A percentile compares a stretch with the other conserved stretches of the same genome.
phyloP scores from a whole-genome alignment of 2,888 invertebrate genomes.

The Julus scandinavius region DNA sequence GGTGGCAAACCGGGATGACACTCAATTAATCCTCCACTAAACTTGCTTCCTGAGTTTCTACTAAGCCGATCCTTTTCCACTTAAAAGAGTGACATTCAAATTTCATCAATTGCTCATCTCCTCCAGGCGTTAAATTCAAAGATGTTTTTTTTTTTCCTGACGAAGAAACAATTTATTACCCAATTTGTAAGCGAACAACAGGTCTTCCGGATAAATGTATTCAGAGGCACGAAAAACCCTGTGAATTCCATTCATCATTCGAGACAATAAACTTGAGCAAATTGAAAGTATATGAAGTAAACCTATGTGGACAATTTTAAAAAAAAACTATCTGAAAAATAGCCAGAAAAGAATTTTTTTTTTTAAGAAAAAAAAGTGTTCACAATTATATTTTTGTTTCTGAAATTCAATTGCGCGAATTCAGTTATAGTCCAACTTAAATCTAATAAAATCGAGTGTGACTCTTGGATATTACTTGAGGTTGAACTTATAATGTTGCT shows the following conservation, averaged over 20 bases:
- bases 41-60: neutral
- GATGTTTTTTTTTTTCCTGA: neutral
- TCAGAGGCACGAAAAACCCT: neutral
- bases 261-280: neutral
- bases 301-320: neutral
- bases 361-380: too few relatives aligned
- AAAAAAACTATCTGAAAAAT: neutral
- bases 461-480: too few relatives aligned
- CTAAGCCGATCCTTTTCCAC: conserved; percentile 18
- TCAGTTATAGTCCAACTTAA: too few relatives aligned
- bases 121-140: neutral
- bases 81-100: conserved; percentile 1
- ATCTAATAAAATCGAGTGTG: too few relatives aligned
- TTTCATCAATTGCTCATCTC: conserved; percentile 3
- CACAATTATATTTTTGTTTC: too few relatives aligned
- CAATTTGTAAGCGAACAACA: conserved; percentile 3
- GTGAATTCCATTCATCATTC: neutral
- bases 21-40: conserved; percentile 2
- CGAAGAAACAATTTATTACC: neutral
- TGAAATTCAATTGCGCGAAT: too few relatives aligned
- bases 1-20: neutral
- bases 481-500: too few relatives aligned
- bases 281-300: neutral
- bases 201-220: neutral
- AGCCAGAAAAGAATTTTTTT: neutral